phyloP scores from a whole-genome alignment of 2,797 vertebrate species.

The Carapus acus region DNA sequence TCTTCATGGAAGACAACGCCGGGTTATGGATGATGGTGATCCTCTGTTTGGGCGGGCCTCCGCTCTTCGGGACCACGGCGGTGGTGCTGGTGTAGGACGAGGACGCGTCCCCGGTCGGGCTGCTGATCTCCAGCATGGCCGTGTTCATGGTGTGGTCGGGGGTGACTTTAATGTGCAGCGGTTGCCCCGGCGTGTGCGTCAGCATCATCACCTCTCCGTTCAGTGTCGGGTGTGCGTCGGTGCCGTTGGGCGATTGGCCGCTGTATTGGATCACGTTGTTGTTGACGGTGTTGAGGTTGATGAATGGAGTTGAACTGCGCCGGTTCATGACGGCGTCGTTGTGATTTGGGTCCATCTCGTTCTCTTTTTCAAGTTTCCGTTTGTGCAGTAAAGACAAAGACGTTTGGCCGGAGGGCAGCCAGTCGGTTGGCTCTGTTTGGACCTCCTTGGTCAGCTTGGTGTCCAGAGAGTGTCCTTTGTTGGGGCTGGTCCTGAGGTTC shows the following conservation, averaged over 20 bases:
- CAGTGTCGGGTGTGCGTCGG: slow-evolving; percentile 69
- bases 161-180: slow-evolving; percentile 92
- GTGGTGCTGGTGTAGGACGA: slow-evolving; percentile 90
- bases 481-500: slow-evolving; percentile 71
- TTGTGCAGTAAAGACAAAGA: slow-evolving; percentile 73
- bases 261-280: slow-evolving; percentile 75
- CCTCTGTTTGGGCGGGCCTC: slow-evolving; percentile 86
- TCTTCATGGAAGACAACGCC: slow-evolving; percentile 71
- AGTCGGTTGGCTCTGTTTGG: slow-evolving; percentile 81
- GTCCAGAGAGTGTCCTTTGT: slow-evolving; percentile 77
- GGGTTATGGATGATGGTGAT: slow-evolving; percentile 93
- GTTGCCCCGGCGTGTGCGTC: slow-evolving; percentile 86
- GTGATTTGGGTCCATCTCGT: slow-evolving; percentile 69
- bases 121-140: slow-evolving; percentile 90
- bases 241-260: slow-evolving; percentile 76
- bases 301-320: slow-evolving; percentile 67
- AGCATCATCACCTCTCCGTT: slow-evolving; percentile 86
- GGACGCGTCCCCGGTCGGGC: slow-evolving; percentile 78
- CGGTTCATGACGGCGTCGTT: slow-evolving; percentile 70
- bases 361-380: slow-evolving; percentile 73
- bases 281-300: slow-evolving; percentile 68
- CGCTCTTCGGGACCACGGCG: slow-evolving; percentile 85
- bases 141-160: slow-evolving; percentile 89
- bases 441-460: slow-evolving; percentile 84
- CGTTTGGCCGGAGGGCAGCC: slow-evolving; percentile 74